Percentiles rank a stretch among this genome's conserved stretches.
Evolutionary conservation across 2,888 invertebrate species (phyloP).

Genomic region (Laspeyria flexula): DNA sequence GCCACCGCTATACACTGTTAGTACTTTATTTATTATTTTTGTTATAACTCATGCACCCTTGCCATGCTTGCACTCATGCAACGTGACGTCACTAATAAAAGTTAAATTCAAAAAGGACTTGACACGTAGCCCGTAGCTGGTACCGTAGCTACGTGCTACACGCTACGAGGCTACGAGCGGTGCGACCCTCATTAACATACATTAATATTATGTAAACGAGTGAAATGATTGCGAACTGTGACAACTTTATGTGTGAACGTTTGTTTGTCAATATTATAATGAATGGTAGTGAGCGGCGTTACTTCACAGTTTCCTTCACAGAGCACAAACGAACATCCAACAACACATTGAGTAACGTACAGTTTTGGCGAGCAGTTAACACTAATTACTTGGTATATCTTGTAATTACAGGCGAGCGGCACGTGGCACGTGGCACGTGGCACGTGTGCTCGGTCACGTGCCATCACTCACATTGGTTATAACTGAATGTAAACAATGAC

Average conservation of each 20-base stretch:
- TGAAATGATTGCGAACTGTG: constrained; percentile 7
- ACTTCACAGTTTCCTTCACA: constrained; percentile 5
- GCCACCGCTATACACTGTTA: neutral
- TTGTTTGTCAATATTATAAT: constrained; percentile 23
- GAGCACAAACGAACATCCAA: no score
- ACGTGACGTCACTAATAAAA: no score
- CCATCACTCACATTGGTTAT: neutral
- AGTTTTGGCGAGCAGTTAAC: no score
- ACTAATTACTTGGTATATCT: no score
- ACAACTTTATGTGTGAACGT: constrained; percentile 6
- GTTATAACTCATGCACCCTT: neutral
- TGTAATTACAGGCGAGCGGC: no score
- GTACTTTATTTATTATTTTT: neutral
- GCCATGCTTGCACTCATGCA: no score
- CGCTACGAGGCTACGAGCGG: constrained; percentile 2
- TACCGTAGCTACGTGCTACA: constrained; percentile 7
- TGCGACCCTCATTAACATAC: constrained; percentile 1
- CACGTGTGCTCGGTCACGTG: no score
- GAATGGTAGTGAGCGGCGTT: constrained; percentile 15
- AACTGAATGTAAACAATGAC: neutral
- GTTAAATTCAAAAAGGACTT: no score
- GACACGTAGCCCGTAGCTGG: constrained; percentile 7
- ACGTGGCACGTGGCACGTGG: no score
- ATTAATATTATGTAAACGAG: constrained; percentile 14
- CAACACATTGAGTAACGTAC: no score